These are phyloP conservation scores for Turdus rufiventris DNA, from an alignment of 2,113 vertebrate genomes.

Conservation along the genomic window DNA sequence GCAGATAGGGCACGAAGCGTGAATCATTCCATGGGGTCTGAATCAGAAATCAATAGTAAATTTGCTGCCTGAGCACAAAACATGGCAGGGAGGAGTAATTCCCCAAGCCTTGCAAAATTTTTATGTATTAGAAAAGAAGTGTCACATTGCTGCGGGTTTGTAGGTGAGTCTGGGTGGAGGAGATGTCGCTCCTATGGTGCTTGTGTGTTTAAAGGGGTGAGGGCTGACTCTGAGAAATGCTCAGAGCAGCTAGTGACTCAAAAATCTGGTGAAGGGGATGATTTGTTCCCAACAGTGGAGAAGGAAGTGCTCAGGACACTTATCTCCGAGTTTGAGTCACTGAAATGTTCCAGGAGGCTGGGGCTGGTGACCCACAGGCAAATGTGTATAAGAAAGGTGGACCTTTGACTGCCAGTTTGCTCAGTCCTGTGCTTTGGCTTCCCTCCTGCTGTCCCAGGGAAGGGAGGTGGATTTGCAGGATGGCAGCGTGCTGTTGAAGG, in stretches of 20 bases:
- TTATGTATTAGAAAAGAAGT: constrained; percentile 2
- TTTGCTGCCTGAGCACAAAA: constrained; percentile 65
- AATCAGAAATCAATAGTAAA: constrained; percentile 71
- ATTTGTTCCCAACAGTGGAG: neutral
- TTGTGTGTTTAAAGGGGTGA: neutral
- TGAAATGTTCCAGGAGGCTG: neutral
- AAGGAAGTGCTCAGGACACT: neutral
- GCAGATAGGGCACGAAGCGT: constrained; percentile 13
- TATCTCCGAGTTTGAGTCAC: neutral
- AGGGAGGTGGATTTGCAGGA: neutral
- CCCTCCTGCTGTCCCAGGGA: neutral
- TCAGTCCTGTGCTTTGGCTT: neutral
- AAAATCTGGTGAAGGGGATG: neutral
- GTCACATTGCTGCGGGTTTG: neutral
- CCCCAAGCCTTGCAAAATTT: constrained; percentile 16
- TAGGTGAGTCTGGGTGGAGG: neutral
- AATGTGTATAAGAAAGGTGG: neutral
- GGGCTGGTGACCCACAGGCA: neutral
- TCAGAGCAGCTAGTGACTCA: neutral
- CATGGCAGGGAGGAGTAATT: constrained; percentile 43
- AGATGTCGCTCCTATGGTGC: neutral
- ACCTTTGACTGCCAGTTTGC: neutral
- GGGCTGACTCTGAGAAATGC: neutral
- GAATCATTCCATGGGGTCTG: constrained; percentile 48
- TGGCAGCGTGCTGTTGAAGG: neutral